phyloP scores from a whole-genome alignment of 2,113 vertebrate genomes.

The Anarrhichthys ocellatus region DNA sequence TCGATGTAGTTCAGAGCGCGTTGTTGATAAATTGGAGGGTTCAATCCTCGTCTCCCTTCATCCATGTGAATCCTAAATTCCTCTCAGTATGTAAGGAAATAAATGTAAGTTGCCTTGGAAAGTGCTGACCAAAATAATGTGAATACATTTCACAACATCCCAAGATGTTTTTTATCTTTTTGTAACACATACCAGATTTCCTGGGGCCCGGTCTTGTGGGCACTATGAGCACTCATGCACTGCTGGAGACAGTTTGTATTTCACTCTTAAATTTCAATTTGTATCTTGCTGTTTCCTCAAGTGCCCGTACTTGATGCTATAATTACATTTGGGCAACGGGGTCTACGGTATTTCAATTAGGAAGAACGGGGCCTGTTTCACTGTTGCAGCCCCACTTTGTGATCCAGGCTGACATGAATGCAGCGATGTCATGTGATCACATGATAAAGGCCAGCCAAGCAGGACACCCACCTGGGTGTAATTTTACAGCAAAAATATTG shows the following conservation, averaged over 20 bases:
- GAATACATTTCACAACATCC: neutral
- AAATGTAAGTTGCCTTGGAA: neutral
- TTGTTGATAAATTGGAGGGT: neutral
- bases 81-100: no score
- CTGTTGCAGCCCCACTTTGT: conserved; percentile 53
- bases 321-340: conserved; percentile 78
- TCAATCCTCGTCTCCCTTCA: neutral
- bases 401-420: conserved; percentile 37
- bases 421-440: conserved; percentile 53
- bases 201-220: conserved; percentile 54
- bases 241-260: conserved; percentile 73
- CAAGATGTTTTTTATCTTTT: neutral
- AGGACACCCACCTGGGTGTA: conserved; percentile 74
- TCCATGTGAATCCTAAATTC: neutral
- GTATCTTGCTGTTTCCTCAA: conserved; percentile 72
- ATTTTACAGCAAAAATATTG: conserved; percentile 71
- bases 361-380: conserved; percentile 55
- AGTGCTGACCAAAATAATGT: neutral
- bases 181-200: conserved; percentile 5
- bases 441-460: conserved; percentile 58
- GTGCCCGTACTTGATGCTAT: conserved; percentile 70
- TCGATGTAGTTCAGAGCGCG: neutral
- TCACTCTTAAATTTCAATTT: conserved; percentile 77
- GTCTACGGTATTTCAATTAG: conserved; percentile 76
- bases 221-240: conserved; percentile 59